Percentiles rank a stretch among this genome's conserved stretches.
phyloP scores from a whole-genome alignment of 1,140 invertebrate species.

The Nymphalis io region DNA sequence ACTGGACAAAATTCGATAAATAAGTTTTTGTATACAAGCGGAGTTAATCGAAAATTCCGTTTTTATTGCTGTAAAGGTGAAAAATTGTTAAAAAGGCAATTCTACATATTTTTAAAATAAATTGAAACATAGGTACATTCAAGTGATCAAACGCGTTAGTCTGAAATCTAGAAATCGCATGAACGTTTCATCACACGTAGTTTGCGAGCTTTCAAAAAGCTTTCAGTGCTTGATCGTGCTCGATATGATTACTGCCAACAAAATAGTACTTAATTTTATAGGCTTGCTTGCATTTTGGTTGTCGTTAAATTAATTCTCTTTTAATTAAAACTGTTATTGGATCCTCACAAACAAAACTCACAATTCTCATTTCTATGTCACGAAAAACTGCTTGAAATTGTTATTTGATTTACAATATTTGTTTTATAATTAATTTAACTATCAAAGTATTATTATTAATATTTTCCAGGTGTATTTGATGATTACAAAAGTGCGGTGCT shows the following conservation, averaged over 20 bases:
- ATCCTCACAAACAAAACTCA: not conserved
- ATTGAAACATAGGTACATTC: constrained; percentile 8
- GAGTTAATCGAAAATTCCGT: too few species aligned
- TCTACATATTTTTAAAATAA: constrained; percentile 1
- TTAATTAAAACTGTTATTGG: constrained; percentile 5
- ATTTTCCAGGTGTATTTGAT: not conserved
- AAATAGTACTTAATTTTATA: constrained; percentile 7
- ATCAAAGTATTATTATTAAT: not conserved
- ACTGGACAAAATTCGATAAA: too few species aligned
- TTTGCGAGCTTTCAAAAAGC: constrained; percentile 75
- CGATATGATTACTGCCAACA: constrained; percentile 51
- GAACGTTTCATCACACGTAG: constrained; percentile 64
- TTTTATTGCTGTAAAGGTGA: not conserved
- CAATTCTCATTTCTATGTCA: not conserved
- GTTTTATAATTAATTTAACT: too few species aligned
- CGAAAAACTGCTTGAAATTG: too few species aligned
- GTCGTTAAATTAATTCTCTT: not conserved
- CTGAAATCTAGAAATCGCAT: constrained; percentile 50
- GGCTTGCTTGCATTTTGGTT: constrained; percentile 3
- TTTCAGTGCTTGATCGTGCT: constrained; percentile 67
- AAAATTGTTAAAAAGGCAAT: constrained; percentile 1
- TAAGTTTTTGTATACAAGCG: too few species aligned
- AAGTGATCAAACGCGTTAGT: constrained; percentile 24
- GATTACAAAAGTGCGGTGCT: constrained; percentile 45
- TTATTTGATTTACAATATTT: too few species aligned